Conservation (phyloP, 2,113 vertebrate species). For the Crotalus horridus region DNA sequence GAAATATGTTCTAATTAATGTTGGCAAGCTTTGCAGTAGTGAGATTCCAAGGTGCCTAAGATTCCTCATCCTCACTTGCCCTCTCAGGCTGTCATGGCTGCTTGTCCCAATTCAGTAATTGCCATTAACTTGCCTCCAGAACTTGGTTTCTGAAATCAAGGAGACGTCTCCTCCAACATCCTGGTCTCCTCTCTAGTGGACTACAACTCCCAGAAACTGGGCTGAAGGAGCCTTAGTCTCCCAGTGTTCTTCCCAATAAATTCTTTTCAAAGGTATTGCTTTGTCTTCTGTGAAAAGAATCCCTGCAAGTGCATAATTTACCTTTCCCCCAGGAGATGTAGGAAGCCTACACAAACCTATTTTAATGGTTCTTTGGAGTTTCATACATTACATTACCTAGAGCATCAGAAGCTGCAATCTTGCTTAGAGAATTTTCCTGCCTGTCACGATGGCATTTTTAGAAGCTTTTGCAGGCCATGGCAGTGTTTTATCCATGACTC, state of each 20-base stretch:
- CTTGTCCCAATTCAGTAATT: neutral
- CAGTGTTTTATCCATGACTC: neutral
- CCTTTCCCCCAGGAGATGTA: neutral
- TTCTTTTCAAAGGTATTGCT: neutral
- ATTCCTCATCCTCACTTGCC: neutral
- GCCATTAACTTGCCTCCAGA: neutral
- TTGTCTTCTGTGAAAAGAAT: neutral
- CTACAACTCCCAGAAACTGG: neutral
- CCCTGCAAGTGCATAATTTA: neutral
- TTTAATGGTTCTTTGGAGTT: neutral
- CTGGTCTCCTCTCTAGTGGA: neutral
- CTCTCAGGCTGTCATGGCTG: neutral
- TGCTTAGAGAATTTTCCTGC: neutral
- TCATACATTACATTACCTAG: neutral
- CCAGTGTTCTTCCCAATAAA: neutral
- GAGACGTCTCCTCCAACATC: neutral
- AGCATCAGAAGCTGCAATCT: neutral
- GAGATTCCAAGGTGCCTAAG: neutral
- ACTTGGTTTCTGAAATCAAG: neutral
- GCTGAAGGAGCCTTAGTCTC: neutral
- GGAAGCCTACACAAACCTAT: neutral
- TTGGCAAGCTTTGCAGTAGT: neutral
- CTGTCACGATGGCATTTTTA: neutral
- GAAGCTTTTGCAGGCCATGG: neutral
- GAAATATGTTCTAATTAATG: fast-evolving